Evolutionary conservation across 2,797 vertebrate species (phyloP), one percentile per base, ranked within the genome.

Genomic region (Cryptoblepharus egeriae): DNA sequence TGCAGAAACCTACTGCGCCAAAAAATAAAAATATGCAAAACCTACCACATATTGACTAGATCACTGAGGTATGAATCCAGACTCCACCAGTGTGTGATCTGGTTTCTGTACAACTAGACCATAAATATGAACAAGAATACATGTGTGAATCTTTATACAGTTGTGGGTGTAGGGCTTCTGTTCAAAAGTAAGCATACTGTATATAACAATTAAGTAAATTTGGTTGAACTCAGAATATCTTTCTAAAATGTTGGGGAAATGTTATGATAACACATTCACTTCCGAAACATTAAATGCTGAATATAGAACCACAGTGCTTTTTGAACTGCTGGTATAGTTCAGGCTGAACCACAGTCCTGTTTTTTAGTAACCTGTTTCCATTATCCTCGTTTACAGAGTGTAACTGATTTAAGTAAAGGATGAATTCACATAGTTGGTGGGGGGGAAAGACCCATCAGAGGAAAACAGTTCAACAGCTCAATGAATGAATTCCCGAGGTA

Each of bases 161-260:
- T 42, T 75, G 69, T 24, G 9, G 2, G 49, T 65, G 60, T 16
- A 79, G 35, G 30, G 26, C 52, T 3, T 35, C 35, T 16, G 18
- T 76, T 88, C 69, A 80, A 22, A 49, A 6, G 22, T 26, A 80
- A n/a, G 15, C 20, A 22, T 42, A 85, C n/a, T n/a, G n/a, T n/a
- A n/a, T 4, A 52, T 24, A 32, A 78, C 67, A 83, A 65, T 77
- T 77, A 52, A 49, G 8, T 32, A 12, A 49, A 42, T 64, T 49
- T 52, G 28, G 42, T 49, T 49, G 11, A 65, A 42, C 3, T 32
- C 4, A 65, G 61, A 32, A 32, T 76, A 30, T 12, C 13, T 11
- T 64, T 30, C 60, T 60, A 7, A 60, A 58, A 75, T 8, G 35
- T 37, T n/a, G 42, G 4, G 5, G 20, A 30, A 5, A 1, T 26